A percentile compares a stretch with the other conserved stretches of the same genome.
phyloP scores from a whole-genome alignment of 2,113 vertebrate genomes.

The Oceanodroma tethys region DNA sequence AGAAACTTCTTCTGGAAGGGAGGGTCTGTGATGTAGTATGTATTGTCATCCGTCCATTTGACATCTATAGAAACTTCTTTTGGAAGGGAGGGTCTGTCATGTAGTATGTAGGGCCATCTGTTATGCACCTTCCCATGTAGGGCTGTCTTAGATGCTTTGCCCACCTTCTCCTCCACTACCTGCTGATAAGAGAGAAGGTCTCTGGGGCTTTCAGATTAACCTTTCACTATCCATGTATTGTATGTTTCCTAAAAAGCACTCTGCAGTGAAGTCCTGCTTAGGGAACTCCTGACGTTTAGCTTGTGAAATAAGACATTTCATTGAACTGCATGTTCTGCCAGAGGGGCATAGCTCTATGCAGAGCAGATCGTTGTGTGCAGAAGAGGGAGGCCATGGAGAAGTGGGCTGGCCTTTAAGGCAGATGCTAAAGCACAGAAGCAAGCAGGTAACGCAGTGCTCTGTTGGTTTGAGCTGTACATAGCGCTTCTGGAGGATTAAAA shows the following conservation, averaged over 20 bases:
- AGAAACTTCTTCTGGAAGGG: not conserved
- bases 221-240: not conserved
- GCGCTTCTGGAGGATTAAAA: not conserved
- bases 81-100: not conserved
- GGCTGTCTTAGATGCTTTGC: not conserved
- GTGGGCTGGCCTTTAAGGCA: not conserved
- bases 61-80: not conserved
- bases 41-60: not conserved
- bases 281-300: not conserved
- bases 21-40: not conserved
- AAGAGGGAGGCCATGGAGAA: not conserved
- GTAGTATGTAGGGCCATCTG: not conserved
- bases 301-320: not conserved
- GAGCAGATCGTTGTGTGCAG: not conserved
- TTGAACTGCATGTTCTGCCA: not conserved
- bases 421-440: not conserved
- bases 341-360: not conserved
- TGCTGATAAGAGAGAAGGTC: not conserved
- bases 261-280: not conserved
- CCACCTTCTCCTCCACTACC: not conserved
- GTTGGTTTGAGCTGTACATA: not conserved
- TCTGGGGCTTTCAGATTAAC: not conserved
- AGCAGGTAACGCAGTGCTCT: not conserved
- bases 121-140: not conserved
- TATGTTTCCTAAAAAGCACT: not conserved